A percentile compares a stretch with the other conserved stretches of the same genome.
phyloP scores from a whole-genome alignment of 2,113 vertebrate species.

The Macrotus californicus region DNA sequence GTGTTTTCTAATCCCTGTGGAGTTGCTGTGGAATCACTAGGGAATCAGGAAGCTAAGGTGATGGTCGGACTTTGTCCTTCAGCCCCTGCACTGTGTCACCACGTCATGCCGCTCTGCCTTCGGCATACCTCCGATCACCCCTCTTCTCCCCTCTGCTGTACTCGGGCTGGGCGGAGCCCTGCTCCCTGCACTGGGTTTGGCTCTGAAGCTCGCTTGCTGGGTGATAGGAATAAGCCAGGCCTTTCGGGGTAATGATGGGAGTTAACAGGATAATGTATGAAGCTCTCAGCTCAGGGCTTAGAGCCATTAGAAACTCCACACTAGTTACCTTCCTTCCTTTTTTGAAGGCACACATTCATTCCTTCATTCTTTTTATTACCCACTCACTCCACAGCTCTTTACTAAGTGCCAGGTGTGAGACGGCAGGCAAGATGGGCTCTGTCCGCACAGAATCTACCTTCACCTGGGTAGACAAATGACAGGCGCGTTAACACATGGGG shows the following conservation, averaged over 20 bases:
- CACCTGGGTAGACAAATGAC: neutral
- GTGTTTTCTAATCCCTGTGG: neutral
- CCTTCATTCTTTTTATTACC: neutral
- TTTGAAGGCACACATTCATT: neutral
- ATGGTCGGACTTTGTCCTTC: neutral
- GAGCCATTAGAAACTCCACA: neutral
- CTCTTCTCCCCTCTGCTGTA: neutral
- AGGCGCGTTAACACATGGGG: too few species aligned
- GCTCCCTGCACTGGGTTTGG: neutral
- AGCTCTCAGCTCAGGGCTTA: neutral
- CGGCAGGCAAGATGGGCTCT: neutral
- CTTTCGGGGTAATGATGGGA: too few species aligned
- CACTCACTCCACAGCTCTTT: neutral
- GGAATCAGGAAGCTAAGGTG: neutral
- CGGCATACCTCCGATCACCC: fast-evolving
- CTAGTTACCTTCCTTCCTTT: neutral
- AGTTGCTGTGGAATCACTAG: neutral
- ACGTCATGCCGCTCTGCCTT: fast-evolving
- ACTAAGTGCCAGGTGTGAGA: neutral
- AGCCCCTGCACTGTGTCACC: fast-evolving
- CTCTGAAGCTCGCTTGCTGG: neutral
- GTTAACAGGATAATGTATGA: neutral
- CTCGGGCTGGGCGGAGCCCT: fast-evolving
- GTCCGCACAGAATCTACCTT: neutral
- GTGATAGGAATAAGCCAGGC: neutral